Evolutionary conservation across 2,113 vertebrate genomes (phyloP).

Genomic region (Nothoprocta pentlandii): DNA sequence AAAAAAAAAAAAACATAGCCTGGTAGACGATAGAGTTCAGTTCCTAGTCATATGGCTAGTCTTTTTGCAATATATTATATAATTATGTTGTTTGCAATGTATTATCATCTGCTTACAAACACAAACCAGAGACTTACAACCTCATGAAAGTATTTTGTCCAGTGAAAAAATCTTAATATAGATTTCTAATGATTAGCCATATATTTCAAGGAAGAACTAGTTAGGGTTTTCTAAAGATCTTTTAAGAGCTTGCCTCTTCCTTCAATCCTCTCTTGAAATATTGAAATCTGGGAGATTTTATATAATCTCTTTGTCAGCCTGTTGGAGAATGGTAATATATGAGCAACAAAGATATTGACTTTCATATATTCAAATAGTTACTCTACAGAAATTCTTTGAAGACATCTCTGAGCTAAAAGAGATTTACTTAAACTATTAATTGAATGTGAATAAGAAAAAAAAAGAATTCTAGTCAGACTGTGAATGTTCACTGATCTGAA

Average conservation of each 20-base stretch:
- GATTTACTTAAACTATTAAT: neutral
- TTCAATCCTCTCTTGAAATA: neutral
- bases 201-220: neutral
- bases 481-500: neutral
- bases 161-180: neutral
- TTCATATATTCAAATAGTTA: neutral
- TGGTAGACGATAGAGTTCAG: neutral
- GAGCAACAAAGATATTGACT: conserved; percentile 21
- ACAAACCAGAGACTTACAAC: neutral
- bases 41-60: neutral
- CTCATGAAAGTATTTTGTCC: neutral
- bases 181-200: neutral
- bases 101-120: neutral
- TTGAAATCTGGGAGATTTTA: neutral
- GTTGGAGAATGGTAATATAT: neutral
- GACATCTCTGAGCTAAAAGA: neutral
- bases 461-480: neutral
- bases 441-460: neutral
- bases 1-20: neutral
- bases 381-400: neutral
- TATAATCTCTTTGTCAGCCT: neutral
- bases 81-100: neutral
- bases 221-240: neutral
- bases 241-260: neutral
- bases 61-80: no score